Evolutionary conservation across 2,888 invertebrate species (phyloP), one percentile per base, ranked within the genome.

Genomic region (Tolmerus cingulatus): DNA sequence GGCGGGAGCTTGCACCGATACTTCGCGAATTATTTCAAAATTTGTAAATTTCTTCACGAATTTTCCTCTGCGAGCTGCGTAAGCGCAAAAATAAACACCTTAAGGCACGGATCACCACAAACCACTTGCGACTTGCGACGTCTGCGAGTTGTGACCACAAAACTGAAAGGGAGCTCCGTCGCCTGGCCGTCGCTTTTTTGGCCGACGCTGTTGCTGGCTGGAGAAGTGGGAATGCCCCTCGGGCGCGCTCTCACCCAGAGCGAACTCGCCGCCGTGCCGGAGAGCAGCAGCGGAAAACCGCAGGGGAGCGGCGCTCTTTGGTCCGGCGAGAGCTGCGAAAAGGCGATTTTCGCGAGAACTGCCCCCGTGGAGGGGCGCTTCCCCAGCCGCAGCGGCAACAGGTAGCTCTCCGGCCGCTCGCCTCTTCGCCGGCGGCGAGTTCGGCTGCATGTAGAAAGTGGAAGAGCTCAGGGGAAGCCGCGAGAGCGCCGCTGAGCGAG

Each of bases 51-150:
- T n/a, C n/a, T 82, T 37, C 82, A 37, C 82, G 57, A n/a, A 57
- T 57, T 57, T 51, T 82, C 37, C 37, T 82, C 55, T 23, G 16
- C 30, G n/a, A 37, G 66, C 34, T 34, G 57, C n/a, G 27, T 19
- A 16, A 82, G 23, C 82, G 37, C 40, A 57, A 57, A 82, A 51
- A 57, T 5, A 27, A 82, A 82, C 82, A 55, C 81, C 79, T 46
- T 23, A 81, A 81, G 57, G 82, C 55, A 66, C 82, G 82, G 57
- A 34, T n/a, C 81, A 34, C 66, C 66, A 34, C 81, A 51, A 81
- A 81, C 81, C 81, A 55, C 55, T 82, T 82, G 82, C 82, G 82
- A 55, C 55, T 82, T 82, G 82, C 82, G 82, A 82, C 34, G 82
- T 37, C 34, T 82, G 40, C 51, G 82, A 82, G 57, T 82, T 57